Evolutionary conservation across 2,797 vertebrate genomes (phyloP), one percentile per base, ranked within the genome.

Genomic region (Tiaroga cobitis): DNA sequence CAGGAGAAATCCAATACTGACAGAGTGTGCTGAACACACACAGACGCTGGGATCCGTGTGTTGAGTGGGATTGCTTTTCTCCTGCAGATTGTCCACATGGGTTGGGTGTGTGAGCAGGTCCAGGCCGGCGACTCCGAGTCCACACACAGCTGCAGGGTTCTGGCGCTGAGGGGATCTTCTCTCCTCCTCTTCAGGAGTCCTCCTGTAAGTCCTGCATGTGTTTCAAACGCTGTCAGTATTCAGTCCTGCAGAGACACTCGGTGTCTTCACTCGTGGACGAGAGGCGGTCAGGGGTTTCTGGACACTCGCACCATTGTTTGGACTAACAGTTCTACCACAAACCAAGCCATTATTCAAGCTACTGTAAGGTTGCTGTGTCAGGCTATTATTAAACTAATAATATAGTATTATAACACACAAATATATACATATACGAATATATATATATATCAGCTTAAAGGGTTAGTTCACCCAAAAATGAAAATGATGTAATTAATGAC

Each of bases 51-150:
- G 10, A 4, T 26, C 10, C 24, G n/a, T 24, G 56, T 24, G 24
- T 11, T 59, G 21, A 59, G 54, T 59, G 54, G 54, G 49, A 90
- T 89, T 75, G 54, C 43, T 80, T 83, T 87, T 84, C 72, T 85
- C 61, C 89, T 69, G 26, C 94, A 99, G 98, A 95, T 99, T 39
- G 92, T 97, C 87, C 96, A 98, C 92, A 97, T 97, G 97, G 97
- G 97, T 84, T 99, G 98, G 98, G 96, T 96, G 19, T 95, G 95
- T 88, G 97, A 98, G 89, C 95, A 93, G 88, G 91, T 95, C 0
- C 96, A 95, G 85, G 95, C 91, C 88, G 90, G 91, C 29, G 89
- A 95, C 73, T 90, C 93, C 32, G 89, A 91, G 72, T 94, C 90
- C 68, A 83, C 93, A 75, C 93, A 95, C 89, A 91, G 91, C 80